Conservation (phyloP, 2,113 vertebrate genomes). For the Pantherophis guttatus region DNA sequence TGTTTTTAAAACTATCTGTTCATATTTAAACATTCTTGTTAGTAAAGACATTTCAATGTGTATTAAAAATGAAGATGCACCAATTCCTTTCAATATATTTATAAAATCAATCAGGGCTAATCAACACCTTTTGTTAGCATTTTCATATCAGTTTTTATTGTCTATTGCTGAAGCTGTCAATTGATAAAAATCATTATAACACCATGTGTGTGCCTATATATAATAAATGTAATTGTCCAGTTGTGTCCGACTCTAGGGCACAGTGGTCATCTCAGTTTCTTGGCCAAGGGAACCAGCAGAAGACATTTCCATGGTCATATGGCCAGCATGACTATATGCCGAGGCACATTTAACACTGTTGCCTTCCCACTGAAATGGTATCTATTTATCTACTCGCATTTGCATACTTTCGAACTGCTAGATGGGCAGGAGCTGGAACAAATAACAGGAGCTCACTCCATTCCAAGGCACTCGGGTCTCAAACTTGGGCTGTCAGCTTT, state of each 20-base stretch:
- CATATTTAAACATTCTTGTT: slow-evolving; percentile 42
- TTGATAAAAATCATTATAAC: neutral
- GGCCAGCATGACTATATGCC: neutral
- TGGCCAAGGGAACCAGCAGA: neutral
- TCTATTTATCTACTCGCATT: neutral
- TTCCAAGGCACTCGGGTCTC: neutral
- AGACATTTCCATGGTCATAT: neutral
- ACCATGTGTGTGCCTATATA: no score
- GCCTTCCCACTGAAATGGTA: neutral
- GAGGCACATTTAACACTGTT: neutral
- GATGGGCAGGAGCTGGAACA: neutral
- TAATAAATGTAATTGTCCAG: neutral
- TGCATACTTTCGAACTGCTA: neutral
- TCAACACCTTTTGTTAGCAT: neutral
- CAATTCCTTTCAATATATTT: neutral
- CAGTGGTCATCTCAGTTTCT: neutral
- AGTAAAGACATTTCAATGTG: slow-evolving; percentile 38
- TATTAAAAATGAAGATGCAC: slow-evolving; percentile 13
- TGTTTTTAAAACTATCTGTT: slow-evolving; percentile 44
- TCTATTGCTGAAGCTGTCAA: slow-evolving; percentile 26
- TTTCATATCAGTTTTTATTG: neutral
- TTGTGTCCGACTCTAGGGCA: neutral
- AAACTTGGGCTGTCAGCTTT: neutral
- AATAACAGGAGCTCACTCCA: neutral
- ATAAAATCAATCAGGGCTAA: slow-evolving; percentile 5